phyloP scores from a whole-genome alignment of 92 coral and sea anemone species.

The Scolanthus callimorphus region DNA sequence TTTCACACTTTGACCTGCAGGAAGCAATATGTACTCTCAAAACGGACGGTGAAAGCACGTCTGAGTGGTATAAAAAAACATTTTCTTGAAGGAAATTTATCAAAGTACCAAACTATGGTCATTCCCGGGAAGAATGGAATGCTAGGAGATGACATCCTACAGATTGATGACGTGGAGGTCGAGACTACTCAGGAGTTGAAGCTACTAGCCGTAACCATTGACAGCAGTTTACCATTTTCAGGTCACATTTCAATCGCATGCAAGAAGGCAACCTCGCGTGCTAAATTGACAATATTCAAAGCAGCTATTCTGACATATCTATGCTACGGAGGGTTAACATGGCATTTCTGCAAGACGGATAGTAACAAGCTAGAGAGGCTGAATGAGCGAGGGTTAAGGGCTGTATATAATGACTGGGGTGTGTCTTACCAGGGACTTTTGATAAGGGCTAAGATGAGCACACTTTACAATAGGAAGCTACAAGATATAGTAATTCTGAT shows the following conservation, averaged over 20 bases:
- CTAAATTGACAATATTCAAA: slow-evolving; percentile 43
- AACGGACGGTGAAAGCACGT: slow-evolving; percentile 29
- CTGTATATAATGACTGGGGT: slow-evolving; percentile 44
- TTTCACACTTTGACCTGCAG: slow-evolving; percentile 13
- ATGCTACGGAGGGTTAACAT: slow-evolving; percentile 23
- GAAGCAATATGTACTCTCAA: slow-evolving; percentile 3
- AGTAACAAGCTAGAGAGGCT: slow-evolving; percentile 29
- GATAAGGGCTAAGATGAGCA: slow-evolving; percentile 30
- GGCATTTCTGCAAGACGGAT: slow-evolving; percentile 37
- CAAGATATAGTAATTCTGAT: slow-evolving; percentile 38
- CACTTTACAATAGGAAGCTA: slow-evolving; percentile 22
- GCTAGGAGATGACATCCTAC: too few species aligned
- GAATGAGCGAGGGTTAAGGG: slow-evolving; percentile 50
- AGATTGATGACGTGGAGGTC: too few species aligned
- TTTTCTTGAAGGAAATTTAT: slow-evolving; percentile 40
- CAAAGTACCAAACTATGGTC: slow-evolving; percentile 42
- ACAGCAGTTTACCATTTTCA: slow-evolving; percentile 10
- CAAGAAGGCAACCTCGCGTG: slow-evolving; percentile 37
- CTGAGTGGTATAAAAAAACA: slow-evolving; percentile 42
- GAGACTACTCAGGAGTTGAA: slow-evolving; percentile 21
- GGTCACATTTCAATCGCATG: slow-evolving; percentile 33
- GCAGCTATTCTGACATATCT: slow-evolving; percentile 38
- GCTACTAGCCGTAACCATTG: slow-evolving; percentile 18
- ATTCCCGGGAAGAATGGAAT: too few species aligned
- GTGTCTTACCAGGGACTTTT: slow-evolving; percentile 39